phyloP scores from a whole-genome alignment of 53 echinoderm and acorn worm species.

The Pentamera pediparva region DNA sequence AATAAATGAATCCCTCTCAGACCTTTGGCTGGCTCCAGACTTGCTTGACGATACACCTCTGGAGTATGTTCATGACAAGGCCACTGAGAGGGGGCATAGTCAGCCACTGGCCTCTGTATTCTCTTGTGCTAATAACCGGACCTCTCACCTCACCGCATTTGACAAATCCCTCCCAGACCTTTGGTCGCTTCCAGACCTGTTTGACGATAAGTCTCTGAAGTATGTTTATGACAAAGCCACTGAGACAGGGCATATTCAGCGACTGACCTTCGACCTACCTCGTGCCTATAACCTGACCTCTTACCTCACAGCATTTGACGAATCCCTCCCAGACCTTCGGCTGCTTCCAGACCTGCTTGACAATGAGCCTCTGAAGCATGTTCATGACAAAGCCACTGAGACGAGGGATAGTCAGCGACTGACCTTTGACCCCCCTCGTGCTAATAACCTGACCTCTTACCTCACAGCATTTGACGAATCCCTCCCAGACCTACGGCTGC shows the following conservation, averaged over 20 bases:
- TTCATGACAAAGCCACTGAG: slow-evolving; percentile 98
- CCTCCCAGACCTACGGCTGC: slow-evolving; percentile 87
- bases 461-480: slow-evolving; percentile 96
- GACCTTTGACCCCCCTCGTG: too few species aligned
- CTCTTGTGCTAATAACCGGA: too few species aligned
- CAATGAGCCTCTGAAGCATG: slow-evolving; percentile 74
- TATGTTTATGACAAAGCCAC: background rate
- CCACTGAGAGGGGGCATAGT: slow-evolving; percentile 79
- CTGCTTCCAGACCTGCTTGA: slow-evolving; percentile 87
- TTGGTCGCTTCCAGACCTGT: too few species aligned
- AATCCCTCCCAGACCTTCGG: slow-evolving; percentile 98
- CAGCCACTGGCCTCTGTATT: slow-evolving; percentile 71
- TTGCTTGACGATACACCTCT: slow-evolving; percentile 64
- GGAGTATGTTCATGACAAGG: slow-evolving; percentile 86
- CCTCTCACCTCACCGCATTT: too few species aligned
- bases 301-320: slow-evolving; percentile 97
- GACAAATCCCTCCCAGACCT: too few species aligned
- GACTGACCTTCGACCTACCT: too few species aligned
- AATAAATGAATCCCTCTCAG: slow-evolving; percentile 97
- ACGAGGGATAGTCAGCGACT: slow-evolving; percentile 84
- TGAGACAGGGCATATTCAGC: background rate
- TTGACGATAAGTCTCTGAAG: too few species aligned
- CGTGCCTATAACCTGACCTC: background rate
- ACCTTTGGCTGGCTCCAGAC: slow-evolving; percentile 89
- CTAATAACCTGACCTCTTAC: too few species aligned